These are phyloP conservation scores for Asarcornis scutulata DNA, from an alignment of 2,113 vertebrate species.

Conservation along the genomic window DNA sequence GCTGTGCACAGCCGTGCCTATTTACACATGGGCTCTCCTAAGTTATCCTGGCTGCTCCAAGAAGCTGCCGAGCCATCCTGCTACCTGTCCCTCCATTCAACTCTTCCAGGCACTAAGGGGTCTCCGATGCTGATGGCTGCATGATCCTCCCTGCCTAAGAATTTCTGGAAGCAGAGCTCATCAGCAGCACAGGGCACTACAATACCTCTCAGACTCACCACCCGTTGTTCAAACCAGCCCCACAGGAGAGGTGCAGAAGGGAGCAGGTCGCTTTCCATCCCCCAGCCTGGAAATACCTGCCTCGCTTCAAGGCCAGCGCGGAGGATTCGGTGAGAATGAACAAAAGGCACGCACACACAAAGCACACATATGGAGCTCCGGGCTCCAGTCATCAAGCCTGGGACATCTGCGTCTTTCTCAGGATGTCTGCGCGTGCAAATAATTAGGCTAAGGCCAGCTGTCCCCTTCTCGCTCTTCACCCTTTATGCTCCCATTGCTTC, in stretches of 20 bases:
- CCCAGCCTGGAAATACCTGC: not conserved
- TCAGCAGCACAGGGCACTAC: not conserved
- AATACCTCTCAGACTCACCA: not conserved
- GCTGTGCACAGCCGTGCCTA: not conserved
- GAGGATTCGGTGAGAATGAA: not conserved
- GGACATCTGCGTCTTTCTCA: conserved; percentile 49
- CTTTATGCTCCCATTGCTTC: conserved; percentile 1
- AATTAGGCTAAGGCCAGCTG: conserved; percentile 47
- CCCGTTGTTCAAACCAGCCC: not conserved
- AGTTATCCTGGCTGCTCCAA: not conserved
- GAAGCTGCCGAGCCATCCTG: rapidly evolving
- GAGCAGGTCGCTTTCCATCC: not conserved
- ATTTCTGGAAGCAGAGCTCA: not conserved
- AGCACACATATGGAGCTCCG: conserved; percentile 6
- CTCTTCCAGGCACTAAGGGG: not conserved
- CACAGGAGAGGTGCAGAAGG: not conserved
- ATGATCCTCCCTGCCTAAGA: not conserved
- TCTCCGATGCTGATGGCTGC: not conserved
- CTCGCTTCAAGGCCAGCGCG: not conserved
- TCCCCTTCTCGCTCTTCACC: not conserved
- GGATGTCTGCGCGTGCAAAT: not conserved
- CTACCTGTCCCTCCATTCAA: not conserved
- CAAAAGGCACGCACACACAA: not conserved
- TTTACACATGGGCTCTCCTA: not conserved
- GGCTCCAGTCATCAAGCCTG: not conserved